Percentiles rank a stretch among this genome's conserved stretches.
Evolutionary conservation across 1,140 invertebrate genomes (phyloP).

Genomic region (Apis mellifera): DNA sequence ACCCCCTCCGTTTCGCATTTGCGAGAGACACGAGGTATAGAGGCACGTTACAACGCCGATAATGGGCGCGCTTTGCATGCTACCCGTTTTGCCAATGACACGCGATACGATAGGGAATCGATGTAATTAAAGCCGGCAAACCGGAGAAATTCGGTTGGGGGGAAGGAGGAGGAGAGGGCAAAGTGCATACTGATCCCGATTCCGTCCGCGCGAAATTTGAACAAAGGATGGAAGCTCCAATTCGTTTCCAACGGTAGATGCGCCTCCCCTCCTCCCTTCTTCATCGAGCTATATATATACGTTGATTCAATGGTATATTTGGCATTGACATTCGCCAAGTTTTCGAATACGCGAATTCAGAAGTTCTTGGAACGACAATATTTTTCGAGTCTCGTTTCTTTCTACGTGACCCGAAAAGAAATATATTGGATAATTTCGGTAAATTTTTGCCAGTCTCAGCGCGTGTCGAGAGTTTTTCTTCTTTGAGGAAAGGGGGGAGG

Average conservation of each 20-base stretch:
- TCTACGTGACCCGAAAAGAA: too few species aligned
- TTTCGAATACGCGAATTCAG: too few species aligned
- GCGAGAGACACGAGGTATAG: slow-evolving; percentile 10
- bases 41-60: slow-evolving; percentile 16
- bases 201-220: not conserved
- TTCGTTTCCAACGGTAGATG: not conserved
- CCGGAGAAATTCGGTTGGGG: not conserved
- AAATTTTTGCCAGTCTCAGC: too few species aligned
- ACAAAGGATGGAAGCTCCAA: slow-evolving; percentile 26
- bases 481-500: too few species aligned
- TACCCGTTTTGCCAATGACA: slow-evolving; percentile 58
- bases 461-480: too few species aligned
- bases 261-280: too few species aligned
- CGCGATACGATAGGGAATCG: slow-evolving; percentile 59
- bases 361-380: too few species aligned
- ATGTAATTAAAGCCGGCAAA: slow-evolving; percentile 60
- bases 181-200: slow-evolving; percentile 14
- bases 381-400: too few species aligned
- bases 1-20: slow-evolving; percentile 5
- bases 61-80: slow-evolving; percentile 50
- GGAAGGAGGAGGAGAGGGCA: not conserved
- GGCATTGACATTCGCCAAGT: too few species aligned
- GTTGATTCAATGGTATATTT: too few species aligned
- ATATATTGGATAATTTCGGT: too few species aligned
- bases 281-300: too few species aligned